Percentiles rank a stretch among this genome's conserved stretches.
Evolutionary conservation across 2,888 invertebrate genomes (phyloP).

Genomic region (Machimus atricapillus): DNA sequence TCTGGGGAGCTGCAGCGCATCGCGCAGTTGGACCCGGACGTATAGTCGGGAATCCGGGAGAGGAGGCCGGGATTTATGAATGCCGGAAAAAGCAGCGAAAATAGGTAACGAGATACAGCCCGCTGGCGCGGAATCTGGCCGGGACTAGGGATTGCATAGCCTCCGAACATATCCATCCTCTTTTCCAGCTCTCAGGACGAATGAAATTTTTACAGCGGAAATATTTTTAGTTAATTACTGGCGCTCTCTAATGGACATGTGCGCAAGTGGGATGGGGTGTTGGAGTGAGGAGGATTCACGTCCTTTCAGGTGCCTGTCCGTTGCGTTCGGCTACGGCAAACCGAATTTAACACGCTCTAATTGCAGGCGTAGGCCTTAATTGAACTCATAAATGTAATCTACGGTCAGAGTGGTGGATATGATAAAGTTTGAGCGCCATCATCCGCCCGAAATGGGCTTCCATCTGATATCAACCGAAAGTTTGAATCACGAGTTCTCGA

Average conservation of each 20-base stretch:
- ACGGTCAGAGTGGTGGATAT: background rate
- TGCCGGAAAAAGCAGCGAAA: background rate
- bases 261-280: no score
- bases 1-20: background rate
- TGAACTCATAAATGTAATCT: background rate
- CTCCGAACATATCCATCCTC: background rate
- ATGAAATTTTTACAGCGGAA: background rate
- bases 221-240: constrained; percentile 26
- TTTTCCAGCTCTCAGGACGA: background rate
- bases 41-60: background rate
- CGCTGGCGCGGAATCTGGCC: background rate
- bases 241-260: background rate
- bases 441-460: background rate
- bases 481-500: constrained; percentile 27
- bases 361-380: background rate
- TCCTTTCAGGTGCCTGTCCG: background rate
- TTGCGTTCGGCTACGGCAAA: background rate
- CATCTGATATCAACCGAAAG: background rate
- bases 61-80: background rate
- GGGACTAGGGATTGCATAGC: background rate
- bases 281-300: background rate
- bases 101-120: constrained; percentile 9
- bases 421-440: background rate
- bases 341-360: background rate
- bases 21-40: background rate